Percentiles rank a stretch among this genome's conserved stretches.
phyloP scores from a whole-genome alignment of 1,140 invertebrate species.

The Ceratosolen fusciceps region DNA sequence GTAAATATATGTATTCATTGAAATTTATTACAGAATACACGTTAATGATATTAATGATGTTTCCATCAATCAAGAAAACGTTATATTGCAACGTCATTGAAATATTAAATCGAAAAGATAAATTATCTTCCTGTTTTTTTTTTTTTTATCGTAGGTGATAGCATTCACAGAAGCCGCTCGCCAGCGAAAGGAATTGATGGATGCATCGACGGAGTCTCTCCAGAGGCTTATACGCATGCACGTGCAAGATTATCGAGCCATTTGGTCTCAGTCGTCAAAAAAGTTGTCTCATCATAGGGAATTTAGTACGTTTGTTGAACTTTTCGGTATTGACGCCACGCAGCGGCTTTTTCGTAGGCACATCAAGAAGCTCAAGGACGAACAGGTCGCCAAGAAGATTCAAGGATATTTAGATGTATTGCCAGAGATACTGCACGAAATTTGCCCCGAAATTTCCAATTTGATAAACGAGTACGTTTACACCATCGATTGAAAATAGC shows the following conservation, averaged over 20 bases:
- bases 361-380: conserved; percentile 88
- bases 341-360: conserved; percentile 86
- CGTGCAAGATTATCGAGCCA: conserved; percentile 85
- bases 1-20: too few species aligned
- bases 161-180: conserved; percentile 90
- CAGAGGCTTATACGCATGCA: conserved; percentile 87
- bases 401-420: conserved; percentile 86
- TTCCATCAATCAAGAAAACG: too few species aligned
- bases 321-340: conserved; percentile 90
- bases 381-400: conserved; percentile 85
- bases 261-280: conserved; percentile 90
- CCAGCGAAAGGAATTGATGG: conserved; percentile 88
- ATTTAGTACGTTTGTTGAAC: conserved; percentile 91
- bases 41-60: too few species aligned
- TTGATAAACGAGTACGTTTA: conserved; percentile 80
- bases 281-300: conserved; percentile 90
- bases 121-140: too few species aligned
- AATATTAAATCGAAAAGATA: too few species aligned
- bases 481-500: neutral
- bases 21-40: too few species aligned
- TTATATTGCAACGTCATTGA: too few species aligned
- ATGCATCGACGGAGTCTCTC: conserved; percentile 90
- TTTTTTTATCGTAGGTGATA: conserved; percentile 68
- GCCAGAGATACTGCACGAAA: conserved; percentile 84
- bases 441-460: conserved; percentile 85